Evolutionary conservation across 2,797 vertebrate species (phyloP), one percentile per base, ranked within the genome.

Genomic region (Sebastes diploproa): DNA sequence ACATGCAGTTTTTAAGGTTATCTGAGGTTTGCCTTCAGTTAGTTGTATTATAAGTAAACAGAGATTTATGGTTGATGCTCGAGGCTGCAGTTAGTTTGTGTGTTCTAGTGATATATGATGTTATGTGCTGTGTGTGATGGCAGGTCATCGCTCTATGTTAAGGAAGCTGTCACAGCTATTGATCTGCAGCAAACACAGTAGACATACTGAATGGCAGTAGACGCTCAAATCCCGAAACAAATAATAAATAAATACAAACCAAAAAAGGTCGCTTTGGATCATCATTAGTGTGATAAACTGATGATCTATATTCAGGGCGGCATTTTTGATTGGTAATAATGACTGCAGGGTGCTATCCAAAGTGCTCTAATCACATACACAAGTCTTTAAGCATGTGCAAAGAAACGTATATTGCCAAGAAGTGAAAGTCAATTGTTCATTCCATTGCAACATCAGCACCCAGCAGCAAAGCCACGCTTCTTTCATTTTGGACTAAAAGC

Each of bases 71-170:
- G 8, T 54, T 30, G 10, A 30, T 50, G 58, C 29, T 72, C 3
- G 0, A 16, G 54, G 22, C 50, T 72, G 10, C 29, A 58, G 27
- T 60, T 52, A 30, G 3, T 46, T 68, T 61, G 65, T 55, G n/a
- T 60, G 42, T 13, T 62, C 2, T 14, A 3, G 58, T 78, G 29
- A 81, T 83, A 71, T 75, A 73, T 82, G 2, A 25, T 68, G 72
- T 27, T 69, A 6, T 36, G 64, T 64, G 65, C 25, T 55, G 56
- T 74, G 30, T 54, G n/a, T 65, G 50, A 64, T 55, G 16, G 60
- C 74, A 82, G 74, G 70, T 63, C 75, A 82, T 86, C 38, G 10
- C 22, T 88, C 78, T 69, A 0, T 61, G 56, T 83, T 83, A 71
- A 77, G 58, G 23, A 73, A 54, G 11, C 52, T 77, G 55, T 83